Base-by-base conservation (phyloP, 2,113 vertebrate genomes). In the Colossoma macropomum region DNA sequence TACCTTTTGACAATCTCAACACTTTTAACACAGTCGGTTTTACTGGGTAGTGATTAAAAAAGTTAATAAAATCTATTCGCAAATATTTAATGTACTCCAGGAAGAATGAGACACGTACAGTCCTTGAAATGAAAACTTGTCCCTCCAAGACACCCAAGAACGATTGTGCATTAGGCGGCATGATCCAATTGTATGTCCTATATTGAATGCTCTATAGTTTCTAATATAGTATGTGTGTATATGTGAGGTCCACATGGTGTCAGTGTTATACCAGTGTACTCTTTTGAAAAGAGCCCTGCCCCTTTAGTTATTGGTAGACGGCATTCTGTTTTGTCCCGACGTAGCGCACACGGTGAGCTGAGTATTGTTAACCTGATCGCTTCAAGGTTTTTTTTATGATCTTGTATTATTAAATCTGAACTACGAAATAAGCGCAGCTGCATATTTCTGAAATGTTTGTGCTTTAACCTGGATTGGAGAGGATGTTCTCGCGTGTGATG, bases 401-500 rank as follows among this genome's bases (percentile, higher is more conserved):
- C 17, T 19, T 54, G 1, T 1, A 19, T 21, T 56, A 23, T 56
- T 56, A 1, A 0, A 1, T 56, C 23, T 56, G 23, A 56, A 23
- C 21, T 15, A 15, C 21, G 1, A 7, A 56, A 23, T 56, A 56
- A 23, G 54, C 6, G 8, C 23, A 56, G 6, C 54, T 52, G 50
- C 13, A 2, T 52, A 19, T 23, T 21, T 56, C 2, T 23, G 41
- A 23, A 23, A 56, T 56, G 54, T 21, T 16, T 17, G 17, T 52
- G 50, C 50, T 52, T 1, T 52, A 17, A 52, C 4, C 50, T 56
- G 54, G 21, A 56, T 15, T 1, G 19, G 15, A 23, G 54, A 56
- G 1, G 21, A 56, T 56, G 4, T 23, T 56, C 21, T 76, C 48
- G n/a, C 56, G 71, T 11, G 10, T 15, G 21, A 92, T 93, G 90